A percentile compares a stretch with the other conserved stretches of the same genome.
These are phyloP conservation scores for Ctenosaura bakeri DNA, from an alignment of 2,797 vertebrate species.

Conservation along the genomic window DNA sequence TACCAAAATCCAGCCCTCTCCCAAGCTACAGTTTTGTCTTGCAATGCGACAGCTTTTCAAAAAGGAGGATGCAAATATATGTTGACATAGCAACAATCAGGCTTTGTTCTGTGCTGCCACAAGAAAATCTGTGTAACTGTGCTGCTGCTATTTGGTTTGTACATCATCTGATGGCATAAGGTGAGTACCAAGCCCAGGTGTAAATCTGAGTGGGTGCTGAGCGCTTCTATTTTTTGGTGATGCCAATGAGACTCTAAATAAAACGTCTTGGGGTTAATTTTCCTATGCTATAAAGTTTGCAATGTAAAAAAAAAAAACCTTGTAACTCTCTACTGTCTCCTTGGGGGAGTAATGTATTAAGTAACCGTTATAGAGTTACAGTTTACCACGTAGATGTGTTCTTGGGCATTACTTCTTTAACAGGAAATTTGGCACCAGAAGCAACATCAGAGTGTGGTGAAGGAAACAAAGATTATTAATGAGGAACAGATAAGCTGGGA, in stretches of 20 bases:
- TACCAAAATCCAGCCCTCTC: not conserved
- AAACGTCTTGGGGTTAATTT: constrained; percentile 54
- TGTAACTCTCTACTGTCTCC: too few species aligned
- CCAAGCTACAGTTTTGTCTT: not conserved
- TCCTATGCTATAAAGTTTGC: constrained; percentile 12
- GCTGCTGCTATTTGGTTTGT: not conserved
- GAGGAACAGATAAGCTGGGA: too few species aligned
- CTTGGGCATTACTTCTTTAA: too few species aligned
- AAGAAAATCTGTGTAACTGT: not conserved
- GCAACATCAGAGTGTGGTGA: not conserved
- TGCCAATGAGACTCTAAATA: not conserved
- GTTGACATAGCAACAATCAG: not conserved
- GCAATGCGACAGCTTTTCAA: not conserved
- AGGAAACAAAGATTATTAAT: too few species aligned
- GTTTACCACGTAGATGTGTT: too few species aligned
- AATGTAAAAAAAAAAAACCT: too few species aligned
- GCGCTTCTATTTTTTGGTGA: constrained; percentile 49
- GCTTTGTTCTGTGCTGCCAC: not conserved
- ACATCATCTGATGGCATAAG: not conserved
- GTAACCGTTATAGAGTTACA: too few species aligned
- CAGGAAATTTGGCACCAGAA: not conserved
- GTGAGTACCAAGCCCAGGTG: rapidly evolving
- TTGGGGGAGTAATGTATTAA: too few species aligned
- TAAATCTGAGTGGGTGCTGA: constrained; percentile 7
- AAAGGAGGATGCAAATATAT: not conserved